Evolutionary conservation across 2,888 invertebrate species (phyloP), one percentile per base, ranked within the genome.

Genomic region (Antitype chi): DNA sequence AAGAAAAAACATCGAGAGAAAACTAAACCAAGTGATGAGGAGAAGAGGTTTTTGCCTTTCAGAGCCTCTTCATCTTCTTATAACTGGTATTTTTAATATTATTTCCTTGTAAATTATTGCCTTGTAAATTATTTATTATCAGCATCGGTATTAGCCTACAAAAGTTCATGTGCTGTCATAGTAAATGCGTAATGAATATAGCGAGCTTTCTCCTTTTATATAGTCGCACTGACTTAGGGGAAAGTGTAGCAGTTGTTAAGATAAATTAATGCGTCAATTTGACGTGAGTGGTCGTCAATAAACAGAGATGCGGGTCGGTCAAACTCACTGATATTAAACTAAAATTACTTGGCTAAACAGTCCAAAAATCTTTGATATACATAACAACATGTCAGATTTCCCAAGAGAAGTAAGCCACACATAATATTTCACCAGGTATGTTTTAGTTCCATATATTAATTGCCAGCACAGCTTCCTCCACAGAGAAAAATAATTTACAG

Each of bases 211-310:
- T 89, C 88, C 89, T 87, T 90, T 90, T 89, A 90, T 89, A 92
- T 87, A 87, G 87, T 87, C 78, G 82, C 85, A 89, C 90, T 91
- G 89, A 86, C 89, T 90, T 89, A 89, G 91, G 92, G 92, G 93
- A 93, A 93, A 93, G 93, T 92, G 90, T 88, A 91, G 90, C 86
- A 89, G 87, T 89, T 87, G 89, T 90, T 87, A 87, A 93, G 91
- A 91, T 93, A 92, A 92, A 92, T 93, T 91, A 91, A 92, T 89
- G 87, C 87, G 90, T 93, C 92, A 90, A 93, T 89, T 92, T 90
- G 89, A 90, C 89, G 89, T 82, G 89, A 89, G 89, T 84, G 87
- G 82, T 81, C 89, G 89, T 92, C 90, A 91, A 92, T 91, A 88
- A 86, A 81, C 85, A 69, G 76, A 77, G 88, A 92, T 92, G 93